A percentile compares a stretch with the other conserved stretches of the same genome.
Conservation (phyloP, 2,113 vertebrate genomes). For the Chinchilla lanigera region DNA sequence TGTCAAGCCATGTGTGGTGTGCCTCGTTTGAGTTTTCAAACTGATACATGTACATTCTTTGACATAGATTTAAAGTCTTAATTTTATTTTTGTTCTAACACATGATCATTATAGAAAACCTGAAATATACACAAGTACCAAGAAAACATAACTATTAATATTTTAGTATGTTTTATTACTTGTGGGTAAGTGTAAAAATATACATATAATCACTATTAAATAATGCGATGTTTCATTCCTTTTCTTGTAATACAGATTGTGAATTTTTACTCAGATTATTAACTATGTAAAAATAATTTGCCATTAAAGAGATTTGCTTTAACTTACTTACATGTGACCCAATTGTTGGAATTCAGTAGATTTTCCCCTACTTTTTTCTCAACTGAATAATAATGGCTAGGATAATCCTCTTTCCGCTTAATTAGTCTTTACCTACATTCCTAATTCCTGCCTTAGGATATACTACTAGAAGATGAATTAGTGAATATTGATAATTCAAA, state of each 20-base stretch:
- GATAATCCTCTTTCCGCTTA: conserved; percentile 46
- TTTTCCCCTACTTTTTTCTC: not conserved
- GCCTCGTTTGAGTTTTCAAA: not conserved
- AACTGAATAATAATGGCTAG: conserved; percentile 19
- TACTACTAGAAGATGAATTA: conserved; percentile 25
- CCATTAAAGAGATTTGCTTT: not conserved
- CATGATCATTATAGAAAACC: not conserved
- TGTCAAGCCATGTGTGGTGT: not conserved
- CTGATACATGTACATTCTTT: not conserved
- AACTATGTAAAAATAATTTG: conserved; percentile 44
- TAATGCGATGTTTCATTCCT: not conserved
- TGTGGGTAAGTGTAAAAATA: not conserved
- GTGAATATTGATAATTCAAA: not conserved
- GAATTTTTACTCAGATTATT: conserved; percentile 7
- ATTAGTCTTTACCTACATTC: conserved; percentile 37
- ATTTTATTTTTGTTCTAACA: conserved; percentile 38
- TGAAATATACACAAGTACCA: not conserved
- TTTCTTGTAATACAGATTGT: not conserved
- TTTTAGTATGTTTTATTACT: not conserved
- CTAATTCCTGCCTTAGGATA: not conserved
- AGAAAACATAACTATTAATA: not conserved
- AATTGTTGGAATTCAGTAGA: not conserved
- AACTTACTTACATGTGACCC: not conserved
- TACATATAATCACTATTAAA: conserved; percentile 2
- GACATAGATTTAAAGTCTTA: not conserved